These are phyloP conservation scores for Spizaetus ornatus DNA, from an alignment of 2,113 vertebrate species.

Conservation along the genomic window DNA sequence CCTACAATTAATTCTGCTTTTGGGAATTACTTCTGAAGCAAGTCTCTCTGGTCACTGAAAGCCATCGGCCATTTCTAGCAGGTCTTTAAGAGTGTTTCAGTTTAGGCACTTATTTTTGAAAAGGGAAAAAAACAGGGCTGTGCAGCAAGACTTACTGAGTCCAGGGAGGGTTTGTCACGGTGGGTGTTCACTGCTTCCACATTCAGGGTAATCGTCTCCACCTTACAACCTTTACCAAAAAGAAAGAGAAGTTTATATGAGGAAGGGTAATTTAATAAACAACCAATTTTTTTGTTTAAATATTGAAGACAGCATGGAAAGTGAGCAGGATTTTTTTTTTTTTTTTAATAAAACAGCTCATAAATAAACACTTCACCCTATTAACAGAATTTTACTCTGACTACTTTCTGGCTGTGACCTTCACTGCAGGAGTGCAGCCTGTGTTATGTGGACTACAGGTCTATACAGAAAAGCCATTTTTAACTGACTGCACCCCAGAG, in stretches of 20 bases:
- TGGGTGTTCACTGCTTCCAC: constrained; percentile 97
- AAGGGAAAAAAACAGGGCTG: neutral
- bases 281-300: neutral
- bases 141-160: constrained; percentile 72
- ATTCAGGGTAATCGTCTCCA: constrained; percentile 87
- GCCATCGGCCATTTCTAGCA: neutral
- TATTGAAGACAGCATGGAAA: neutral
- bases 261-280: neutral
- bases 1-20: neutral
- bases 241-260: neutral
- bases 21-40: neutral
- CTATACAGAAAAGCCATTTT: neutral
- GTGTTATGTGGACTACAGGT: fast-evolving
- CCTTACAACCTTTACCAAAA: constrained; percentile 85
- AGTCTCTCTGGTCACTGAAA: neutral
- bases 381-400: neutral
- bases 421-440: neutral
- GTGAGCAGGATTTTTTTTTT: neutral
- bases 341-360: neutral
- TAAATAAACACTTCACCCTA: neutral
- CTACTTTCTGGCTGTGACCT: neutral
- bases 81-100: neutral
- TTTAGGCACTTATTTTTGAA: fast-evolving
- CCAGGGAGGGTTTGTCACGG: constrained; percentile 81
- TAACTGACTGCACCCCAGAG: neutral